A percentile compares a stretch with the other conserved stretches of the same genome.
Conservation (phyloP, 2,888 invertebrate species). For the Prosapia bicincta region DNA sequence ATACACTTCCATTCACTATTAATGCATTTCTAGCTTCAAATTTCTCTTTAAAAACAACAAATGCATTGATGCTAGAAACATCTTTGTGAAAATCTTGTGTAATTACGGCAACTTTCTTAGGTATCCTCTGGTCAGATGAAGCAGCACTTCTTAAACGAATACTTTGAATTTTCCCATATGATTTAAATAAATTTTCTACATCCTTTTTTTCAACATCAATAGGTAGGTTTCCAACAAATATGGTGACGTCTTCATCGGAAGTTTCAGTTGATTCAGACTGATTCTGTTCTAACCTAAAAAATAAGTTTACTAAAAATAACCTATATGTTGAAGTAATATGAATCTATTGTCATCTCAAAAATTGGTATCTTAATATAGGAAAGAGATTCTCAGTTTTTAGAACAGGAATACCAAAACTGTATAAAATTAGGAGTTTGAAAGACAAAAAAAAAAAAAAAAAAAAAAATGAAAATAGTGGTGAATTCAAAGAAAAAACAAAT, state of each 20-base stretch:
- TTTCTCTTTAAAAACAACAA: conserved; percentile 52
- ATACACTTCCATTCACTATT: conserved; percentile 60
- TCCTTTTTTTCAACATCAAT: conserved; percentile 54
- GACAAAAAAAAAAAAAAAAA: too few species aligned
- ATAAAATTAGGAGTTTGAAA: too few species aligned
- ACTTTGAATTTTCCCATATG: conserved; percentile 64
- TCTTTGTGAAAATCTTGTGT: conserved; percentile 64
- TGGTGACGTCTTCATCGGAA: conserved; percentile 49
- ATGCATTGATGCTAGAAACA: conserved; percentile 60
- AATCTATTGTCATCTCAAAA: too few species aligned
- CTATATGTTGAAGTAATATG: too few species aligned
- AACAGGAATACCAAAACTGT: too few species aligned
- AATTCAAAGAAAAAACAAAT: too few species aligned
- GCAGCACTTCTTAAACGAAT: conserved; percentile 53
- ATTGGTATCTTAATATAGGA: too few species aligned
- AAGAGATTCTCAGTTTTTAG: too few species aligned
- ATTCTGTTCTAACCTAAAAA: not conserved
- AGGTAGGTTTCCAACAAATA: conserved; percentile 77
- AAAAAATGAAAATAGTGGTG: too few species aligned
- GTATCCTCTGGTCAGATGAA: conserved; percentile 43
- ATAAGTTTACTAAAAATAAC: too few species aligned
- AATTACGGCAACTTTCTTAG: conserved; percentile 55
- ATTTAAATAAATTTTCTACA: conserved; percentile 58
- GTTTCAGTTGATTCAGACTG: not conserved
- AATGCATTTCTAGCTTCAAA: conserved; percentile 49